phyloP scores from a whole-genome alignment of 2,888 invertebrate species.

The Drosophila incognita region DNA sequence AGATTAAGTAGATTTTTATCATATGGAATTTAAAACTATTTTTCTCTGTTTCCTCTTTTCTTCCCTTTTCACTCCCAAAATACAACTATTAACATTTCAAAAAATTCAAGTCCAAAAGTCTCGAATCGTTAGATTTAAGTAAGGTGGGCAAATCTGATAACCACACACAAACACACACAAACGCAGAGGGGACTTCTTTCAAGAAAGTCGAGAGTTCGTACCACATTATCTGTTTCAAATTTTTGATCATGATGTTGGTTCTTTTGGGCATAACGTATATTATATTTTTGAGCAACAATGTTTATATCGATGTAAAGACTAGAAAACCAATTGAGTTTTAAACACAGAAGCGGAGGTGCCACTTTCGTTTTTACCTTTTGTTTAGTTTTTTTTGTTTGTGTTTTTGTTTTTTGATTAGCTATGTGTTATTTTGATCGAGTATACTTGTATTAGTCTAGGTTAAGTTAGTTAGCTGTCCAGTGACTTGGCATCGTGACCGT shows the following conservation, averaged over 20 bases:
- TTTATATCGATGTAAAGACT: conserved; percentile 22
- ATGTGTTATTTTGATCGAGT: not conserved
- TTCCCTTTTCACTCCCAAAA: conserved; percentile 22
- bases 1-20: conserved; percentile 16
- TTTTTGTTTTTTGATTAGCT: not conserved
- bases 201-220: not conserved
- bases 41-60: conserved; percentile 44
- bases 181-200: not conserved
- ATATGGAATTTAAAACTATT: conserved; percentile 29
- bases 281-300: conserved; percentile 20
- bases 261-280: conserved; percentile 5
- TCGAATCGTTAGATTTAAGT: conserved; percentile 1
- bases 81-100: not conserved
- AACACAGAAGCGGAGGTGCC: not conserved
- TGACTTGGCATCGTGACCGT: not conserved
- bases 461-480: not conserved
- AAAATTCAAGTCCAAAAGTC: conserved; percentile 9
- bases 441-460: not conserved
- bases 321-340: conserved; percentile 36
- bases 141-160: not conserved
- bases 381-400: not conserved
- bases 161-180: conserved; percentile 9
- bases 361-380: not conserved
- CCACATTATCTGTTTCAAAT: not conserved
- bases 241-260: conserved; percentile 4